Evolutionary conservation across 2,797 vertebrate species (phyloP), one percentile per base, ranked within the genome.

Genomic region (Premnoplex brunnescens): DNA sequence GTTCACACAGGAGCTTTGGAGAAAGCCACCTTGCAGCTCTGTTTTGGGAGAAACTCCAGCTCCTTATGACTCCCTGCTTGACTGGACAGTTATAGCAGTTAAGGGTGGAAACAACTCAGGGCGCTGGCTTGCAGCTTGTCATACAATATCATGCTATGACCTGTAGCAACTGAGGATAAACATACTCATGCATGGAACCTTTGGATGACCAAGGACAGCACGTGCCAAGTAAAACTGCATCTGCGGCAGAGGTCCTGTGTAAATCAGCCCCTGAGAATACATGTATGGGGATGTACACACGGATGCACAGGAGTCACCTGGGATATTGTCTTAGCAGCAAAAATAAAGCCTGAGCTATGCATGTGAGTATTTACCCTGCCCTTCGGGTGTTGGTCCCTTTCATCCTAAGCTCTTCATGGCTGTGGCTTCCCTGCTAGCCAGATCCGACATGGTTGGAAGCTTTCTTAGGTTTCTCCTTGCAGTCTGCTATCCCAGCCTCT

Each of bases 391-490:
- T 19, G 71, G 39, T 82, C 43, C 28, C 43, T 0, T 27, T 91
- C 66, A 49, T 24, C 23, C 49, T 60, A 62, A 64, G 36, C 22
- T 56, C 64, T 58, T 49, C 1, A 0, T 54, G 39, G 67, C 84
- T 78, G 32, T 51, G 51, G n/a, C 15, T 89, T 85, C 52, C 39
- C 49, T 41, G 12, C 63, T 78, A 72, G 27, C 39, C 0, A 2
- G 52, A 56, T 71, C 49, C 2, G 0, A 5, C 56, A 28, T 37
- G n/a, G n/a, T 80, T 22, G 72, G 73, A 74, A 60, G 34, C 37
- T 77, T 81, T 92, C 77, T 85, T 55, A 27, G 55, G 51, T 95
- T 96, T 85, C 81, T 82, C 28, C 39, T 64, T 8, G 54, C 56
- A 56, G 26, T 24, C 55, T 85, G 58, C 23, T 43, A 36, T 43